phyloP scores from a whole-genome alignment of 2,888 invertebrate genomes.

The Melanchra persicariae region DNA sequence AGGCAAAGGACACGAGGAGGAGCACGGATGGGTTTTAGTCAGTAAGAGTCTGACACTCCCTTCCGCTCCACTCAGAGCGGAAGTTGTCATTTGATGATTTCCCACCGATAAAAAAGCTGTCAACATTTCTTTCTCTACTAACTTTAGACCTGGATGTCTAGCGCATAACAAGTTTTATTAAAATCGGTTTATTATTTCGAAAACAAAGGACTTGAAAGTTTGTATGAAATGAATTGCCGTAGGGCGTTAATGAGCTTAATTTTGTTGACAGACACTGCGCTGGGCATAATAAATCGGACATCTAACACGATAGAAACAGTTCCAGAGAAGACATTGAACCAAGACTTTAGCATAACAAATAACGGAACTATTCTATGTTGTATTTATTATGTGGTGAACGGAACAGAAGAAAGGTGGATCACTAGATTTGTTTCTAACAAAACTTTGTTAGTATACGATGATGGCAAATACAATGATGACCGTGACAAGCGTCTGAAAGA shows the following conservation, averaged over 20 bases:
- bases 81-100: too few species aligned
- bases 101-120: too few species aligned
- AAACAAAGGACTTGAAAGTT: too few species aligned
- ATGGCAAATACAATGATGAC: background rate
- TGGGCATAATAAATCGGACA: slow-evolving; percentile 20
- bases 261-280: slow-evolving; percentile 29
- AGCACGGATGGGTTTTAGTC: too few species aligned
- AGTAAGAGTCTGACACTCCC: too few species aligned
- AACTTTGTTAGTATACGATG: slow-evolving; percentile 23
- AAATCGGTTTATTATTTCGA: too few species aligned
- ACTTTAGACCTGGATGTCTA: too few species aligned
- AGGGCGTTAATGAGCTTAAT: background rate
- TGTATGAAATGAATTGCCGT: too few species aligned
- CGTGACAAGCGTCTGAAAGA: background rate
- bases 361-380: slow-evolving; percentile 39
- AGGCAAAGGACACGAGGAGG: too few species aligned
- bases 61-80: too few species aligned
- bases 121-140: too few species aligned
- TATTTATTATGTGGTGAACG: slow-evolving; percentile 1
- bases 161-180: too few species aligned
- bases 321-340: accelerated
- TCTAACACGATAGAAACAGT: slow-evolving; percentile 5
- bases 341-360: background rate
- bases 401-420: background rate
- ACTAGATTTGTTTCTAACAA: slow-evolving; percentile 21